Evolutionary conservation across 2,113 vertebrate species (phyloP).

Genomic region (Heterochromis multidens): DNA sequence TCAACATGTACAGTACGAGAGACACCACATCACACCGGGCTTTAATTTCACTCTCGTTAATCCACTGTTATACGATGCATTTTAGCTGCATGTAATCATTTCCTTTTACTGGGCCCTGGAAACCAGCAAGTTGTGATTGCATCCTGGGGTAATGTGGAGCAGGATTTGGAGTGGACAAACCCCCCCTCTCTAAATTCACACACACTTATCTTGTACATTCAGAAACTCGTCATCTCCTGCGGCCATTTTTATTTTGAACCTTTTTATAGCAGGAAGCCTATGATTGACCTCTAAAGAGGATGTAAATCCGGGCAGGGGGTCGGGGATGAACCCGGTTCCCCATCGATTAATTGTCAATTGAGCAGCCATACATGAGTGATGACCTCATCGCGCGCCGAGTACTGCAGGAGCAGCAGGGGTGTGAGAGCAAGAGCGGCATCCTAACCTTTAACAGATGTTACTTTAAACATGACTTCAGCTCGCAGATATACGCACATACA

Average conservation of each 20-base stretch:
- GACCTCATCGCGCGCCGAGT: slow-evolving; percentile 55
- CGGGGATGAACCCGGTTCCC: slow-evolving; percentile 10
- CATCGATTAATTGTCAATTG: slow-evolving; percentile 46
- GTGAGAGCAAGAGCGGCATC: slow-evolving; percentile 52
- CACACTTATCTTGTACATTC: neutral
- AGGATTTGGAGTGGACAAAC: slow-evolving; percentile 69
- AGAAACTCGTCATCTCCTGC: neutral
- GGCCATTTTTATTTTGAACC: slow-evolving; percentile 58
- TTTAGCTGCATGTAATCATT: slow-evolving; percentile 85
- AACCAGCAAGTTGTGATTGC: slow-evolving; percentile 73
- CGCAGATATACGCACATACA: neutral
- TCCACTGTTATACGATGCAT: slow-evolving; percentile 79
- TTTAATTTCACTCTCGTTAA: slow-evolving; percentile 81
- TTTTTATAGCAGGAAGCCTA: slow-evolving; percentile 58
- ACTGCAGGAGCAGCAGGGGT: slow-evolving; percentile 51
- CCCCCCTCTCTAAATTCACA: neutral
- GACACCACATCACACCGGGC: slow-evolving; percentile 69
- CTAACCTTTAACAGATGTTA: slow-evolving; percentile 75
- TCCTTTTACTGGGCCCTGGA: slow-evolving; percentile 78
- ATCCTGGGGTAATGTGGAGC: slow-evolving; percentile 72
- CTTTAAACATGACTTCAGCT: slow-evolving; percentile 56
- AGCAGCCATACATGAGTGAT: slow-evolving; percentile 34
- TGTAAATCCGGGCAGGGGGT: slow-evolving; percentile 24
- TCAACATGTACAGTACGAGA: slow-evolving; percentile 43
- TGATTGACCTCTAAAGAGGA: slow-evolving; percentile 52